A percentile compares a stretch with the other conserved stretches of the same genome.
phyloP scores from a whole-genome alignment of 2,113 vertebrate genomes.

The Corythoichthys haematopterus region DNA sequence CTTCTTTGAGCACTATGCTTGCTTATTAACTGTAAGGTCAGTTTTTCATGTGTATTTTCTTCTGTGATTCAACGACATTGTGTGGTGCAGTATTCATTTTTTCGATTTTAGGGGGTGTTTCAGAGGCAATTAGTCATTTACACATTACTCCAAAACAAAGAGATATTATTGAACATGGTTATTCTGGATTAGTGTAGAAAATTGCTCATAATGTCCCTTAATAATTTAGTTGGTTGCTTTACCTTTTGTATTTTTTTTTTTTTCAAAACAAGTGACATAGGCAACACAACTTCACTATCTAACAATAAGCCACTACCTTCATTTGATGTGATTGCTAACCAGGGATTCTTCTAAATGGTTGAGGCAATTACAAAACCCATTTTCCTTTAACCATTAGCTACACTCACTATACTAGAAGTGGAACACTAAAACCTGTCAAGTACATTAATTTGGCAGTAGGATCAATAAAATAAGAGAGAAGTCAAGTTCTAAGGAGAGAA shows the following conservation, averaged over 20 bases:
- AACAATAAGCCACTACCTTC: slow-evolving; percentile 23
- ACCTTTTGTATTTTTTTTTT: background rate
- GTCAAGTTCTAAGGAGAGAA: slow-evolving; percentile 31
- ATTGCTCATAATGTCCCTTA: background rate
- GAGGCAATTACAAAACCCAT: slow-evolving; percentile 65
- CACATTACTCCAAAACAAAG: background rate
- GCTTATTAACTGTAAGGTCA: slow-evolving; percentile 62
- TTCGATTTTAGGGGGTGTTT: no score
- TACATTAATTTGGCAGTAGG: slow-evolving; percentile 46
- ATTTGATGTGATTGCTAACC: slow-evolving; percentile 48
- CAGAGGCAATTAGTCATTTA: no score
- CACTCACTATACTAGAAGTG: slow-evolving; percentile 35
- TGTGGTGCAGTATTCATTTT: no score
- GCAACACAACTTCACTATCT: slow-evolving; percentile 7
- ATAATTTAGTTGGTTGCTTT: background rate
- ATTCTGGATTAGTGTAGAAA: background rate
- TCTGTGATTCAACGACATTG: background rate
- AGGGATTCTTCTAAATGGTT: slow-evolving; percentile 40
- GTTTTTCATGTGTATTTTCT: slow-evolving; percentile 9
- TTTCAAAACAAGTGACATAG: background rate
- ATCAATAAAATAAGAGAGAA: slow-evolving; percentile 31
- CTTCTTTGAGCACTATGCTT: slow-evolving; percentile 34
- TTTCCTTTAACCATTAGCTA: slow-evolving; percentile 59
- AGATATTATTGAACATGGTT: background rate
- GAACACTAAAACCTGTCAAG: slow-evolving; percentile 47